A percentile compares a stretch with the other conserved stretches of the same genome.
phyloP scores from a whole-genome alignment of 2,888 invertebrate species.

The Xiphydria camelus region DNA sequence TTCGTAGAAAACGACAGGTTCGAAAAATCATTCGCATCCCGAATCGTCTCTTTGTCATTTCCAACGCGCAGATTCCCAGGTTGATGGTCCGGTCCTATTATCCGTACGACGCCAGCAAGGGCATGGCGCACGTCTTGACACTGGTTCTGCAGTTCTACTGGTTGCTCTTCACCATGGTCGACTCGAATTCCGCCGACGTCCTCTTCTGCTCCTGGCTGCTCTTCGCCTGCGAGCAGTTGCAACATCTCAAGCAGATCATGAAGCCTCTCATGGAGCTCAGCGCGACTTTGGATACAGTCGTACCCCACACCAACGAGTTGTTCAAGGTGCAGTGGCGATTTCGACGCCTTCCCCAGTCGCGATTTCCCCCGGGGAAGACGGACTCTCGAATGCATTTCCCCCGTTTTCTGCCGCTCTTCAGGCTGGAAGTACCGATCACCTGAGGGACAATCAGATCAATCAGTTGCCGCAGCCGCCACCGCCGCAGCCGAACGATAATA shows the following conservation, averaged over 20 bases:
- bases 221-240: slow-evolving; percentile 83
- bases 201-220: slow-evolving; percentile 85
- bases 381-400: no score
- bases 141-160: slow-evolving; percentile 74
- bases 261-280: slow-evolving; percentile 86
- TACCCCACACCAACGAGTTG: slow-evolving; percentile 60
- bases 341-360: no score
- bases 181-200: slow-evolving; percentile 69
- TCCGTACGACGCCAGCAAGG: slow-evolving; percentile 75
- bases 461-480: slow-evolving; percentile 28
- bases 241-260: slow-evolving; percentile 84
- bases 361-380: no score
- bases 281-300: slow-evolving; percentile 78
- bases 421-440: slow-evolving; percentile 50
- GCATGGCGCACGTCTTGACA: slow-evolving; percentile 69
- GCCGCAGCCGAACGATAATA: slow-evolving; percentile 39
- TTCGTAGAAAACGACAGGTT: not conserved
- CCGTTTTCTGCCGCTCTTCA: slow-evolving; percentile 12
- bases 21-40: not conserved
- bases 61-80: slow-evolving; percentile 68
- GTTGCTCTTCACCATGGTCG: slow-evolving; percentile 67
- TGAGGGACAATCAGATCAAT: slow-evolving; percentile 35
- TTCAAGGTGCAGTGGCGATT: no score
- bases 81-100: slow-evolving; percentile 78
- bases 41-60: no score